Evolutionary conservation across 2,113 vertebrate genomes (phyloP).

Genomic region (Gadus chalcogrammus): DNA sequence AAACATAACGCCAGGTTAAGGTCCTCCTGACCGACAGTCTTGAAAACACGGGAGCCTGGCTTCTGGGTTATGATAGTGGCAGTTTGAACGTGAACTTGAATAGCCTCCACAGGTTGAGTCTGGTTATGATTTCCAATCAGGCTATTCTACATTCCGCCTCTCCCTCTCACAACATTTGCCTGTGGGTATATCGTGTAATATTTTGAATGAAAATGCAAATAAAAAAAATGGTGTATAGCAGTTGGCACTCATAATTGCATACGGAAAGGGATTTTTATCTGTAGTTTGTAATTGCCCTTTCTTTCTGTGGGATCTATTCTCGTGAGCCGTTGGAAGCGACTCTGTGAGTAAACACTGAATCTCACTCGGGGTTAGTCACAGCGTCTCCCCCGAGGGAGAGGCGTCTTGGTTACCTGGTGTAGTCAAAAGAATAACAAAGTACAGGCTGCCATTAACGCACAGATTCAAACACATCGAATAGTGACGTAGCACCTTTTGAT

Average conservation of each 20-base stretch:
- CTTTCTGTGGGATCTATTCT: constrained; percentile 25
- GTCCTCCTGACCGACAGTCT: too few species aligned
- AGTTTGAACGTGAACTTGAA: neutral
- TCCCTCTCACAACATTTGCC: too few species aligned
- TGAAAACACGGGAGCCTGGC: too few species aligned
- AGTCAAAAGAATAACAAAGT: constrained; percentile 10
- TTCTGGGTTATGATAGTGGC: too few species aligned
- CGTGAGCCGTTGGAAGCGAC: constrained; percentile 23
- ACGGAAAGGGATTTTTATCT: neutral
- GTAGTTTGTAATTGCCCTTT: neutral
- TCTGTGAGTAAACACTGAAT: constrained; percentile 51
- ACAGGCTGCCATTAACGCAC: constrained; percentile 12
- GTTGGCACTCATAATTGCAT: too few species aligned
- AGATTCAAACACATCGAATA: neutral
- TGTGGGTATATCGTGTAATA: too few species aligned
- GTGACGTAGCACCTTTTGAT: too few species aligned
- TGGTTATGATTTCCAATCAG: constrained; percentile 26
- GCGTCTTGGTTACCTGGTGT: constrained; percentile 47
- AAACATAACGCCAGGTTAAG: too few species aligned
- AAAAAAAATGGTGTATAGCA: too few species aligned
- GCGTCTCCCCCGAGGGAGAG: constrained; percentile 29
- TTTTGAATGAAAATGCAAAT: too few species aligned
- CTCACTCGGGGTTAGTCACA: constrained; percentile 45
- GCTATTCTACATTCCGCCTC: constrained; percentile 60
- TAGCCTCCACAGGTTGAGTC: constrained; percentile 21